These are phyloP conservation scores for Heterotis niloticus DNA, from an alignment of 2,113 vertebrate species.

Conservation along the genomic window DNA sequence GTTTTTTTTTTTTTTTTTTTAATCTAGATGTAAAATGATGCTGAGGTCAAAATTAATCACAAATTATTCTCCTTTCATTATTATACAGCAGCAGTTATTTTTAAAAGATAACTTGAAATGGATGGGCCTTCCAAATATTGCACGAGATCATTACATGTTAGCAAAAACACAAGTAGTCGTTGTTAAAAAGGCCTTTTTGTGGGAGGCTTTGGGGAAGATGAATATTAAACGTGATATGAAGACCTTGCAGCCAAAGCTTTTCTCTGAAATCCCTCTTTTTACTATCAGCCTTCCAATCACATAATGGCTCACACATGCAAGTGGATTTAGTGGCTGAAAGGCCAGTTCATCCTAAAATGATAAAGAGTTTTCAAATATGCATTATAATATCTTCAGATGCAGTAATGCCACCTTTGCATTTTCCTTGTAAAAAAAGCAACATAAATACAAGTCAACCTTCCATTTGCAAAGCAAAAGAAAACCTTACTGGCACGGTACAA, in stretches of 20 bases:
- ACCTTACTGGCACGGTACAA: background rate
- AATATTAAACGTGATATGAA: background rate
- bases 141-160: slow-evolving; percentile 14
- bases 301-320: background rate
- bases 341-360: background rate
- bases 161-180: background rate
- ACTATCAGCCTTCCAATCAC: background rate
- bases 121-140: slow-evolving; percentile 4
- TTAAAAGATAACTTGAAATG: slow-evolving; percentile 10
- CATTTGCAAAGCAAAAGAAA: background rate
- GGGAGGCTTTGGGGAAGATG: background rate
- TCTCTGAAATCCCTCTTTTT: slow-evolving; percentile 1
- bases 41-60: background rate
- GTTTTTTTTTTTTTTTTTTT: slow-evolving; percentile 5
- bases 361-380: background rate
- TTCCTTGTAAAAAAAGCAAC: too few species aligned
- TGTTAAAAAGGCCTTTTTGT: background rate
- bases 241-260: background rate
- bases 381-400: too few species aligned
- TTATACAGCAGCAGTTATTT: background rate
- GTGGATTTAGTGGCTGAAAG: background rate
- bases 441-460: background rate
- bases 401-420: too few species aligned
- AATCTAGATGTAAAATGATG: background rate
- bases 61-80: background rate